Percentiles rank a stretch among this genome's conserved stretches.
Evolutionary conservation across 2,113 vertebrate genomes (phyloP).

Genomic region (Bucco capensis): DNA sequence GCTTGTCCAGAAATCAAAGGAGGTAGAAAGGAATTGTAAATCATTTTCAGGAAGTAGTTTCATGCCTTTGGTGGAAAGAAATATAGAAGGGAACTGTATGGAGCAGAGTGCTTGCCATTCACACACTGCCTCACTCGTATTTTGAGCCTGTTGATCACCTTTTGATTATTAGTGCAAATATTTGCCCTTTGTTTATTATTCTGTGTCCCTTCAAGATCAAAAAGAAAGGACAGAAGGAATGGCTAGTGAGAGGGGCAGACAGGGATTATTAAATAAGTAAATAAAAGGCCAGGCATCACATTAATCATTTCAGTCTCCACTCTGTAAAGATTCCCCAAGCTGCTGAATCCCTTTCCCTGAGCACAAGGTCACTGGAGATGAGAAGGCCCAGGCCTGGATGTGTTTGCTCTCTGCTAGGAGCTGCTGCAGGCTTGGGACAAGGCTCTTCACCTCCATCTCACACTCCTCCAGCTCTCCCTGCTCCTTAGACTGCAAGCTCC

Average conservation of each 20-base stretch:
- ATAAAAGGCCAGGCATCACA: not conserved
- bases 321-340: not conserved
- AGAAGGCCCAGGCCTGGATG: accelerated
- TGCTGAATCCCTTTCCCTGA: not conserved
- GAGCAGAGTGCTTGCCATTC: not conserved
- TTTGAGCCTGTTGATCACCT: not conserved
- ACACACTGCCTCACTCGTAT: not conserved
- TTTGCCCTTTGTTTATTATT: constrained; percentile 46
- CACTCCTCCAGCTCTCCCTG: not conserved
- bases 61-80: not conserved
- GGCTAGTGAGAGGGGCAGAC: not conserved
- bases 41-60: constrained; percentile 21
- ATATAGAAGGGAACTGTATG: not conserved
- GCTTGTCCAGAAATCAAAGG: constrained; percentile 29
- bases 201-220: not conserved
- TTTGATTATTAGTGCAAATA: constrained; percentile 12
- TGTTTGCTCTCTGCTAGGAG: not conserved
- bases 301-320: not conserved
- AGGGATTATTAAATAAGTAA: constrained; percentile 37
- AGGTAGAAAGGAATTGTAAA: not conserved
- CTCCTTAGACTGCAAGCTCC: too few relatives aligned
- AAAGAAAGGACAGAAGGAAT: not conserved
- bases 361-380: not conserved
- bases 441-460: not conserved
- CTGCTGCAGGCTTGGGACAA: not conserved